Conservation (phyloP, 2,113 vertebrate genomes). For the mouse (Mus musculus) region DNA sequence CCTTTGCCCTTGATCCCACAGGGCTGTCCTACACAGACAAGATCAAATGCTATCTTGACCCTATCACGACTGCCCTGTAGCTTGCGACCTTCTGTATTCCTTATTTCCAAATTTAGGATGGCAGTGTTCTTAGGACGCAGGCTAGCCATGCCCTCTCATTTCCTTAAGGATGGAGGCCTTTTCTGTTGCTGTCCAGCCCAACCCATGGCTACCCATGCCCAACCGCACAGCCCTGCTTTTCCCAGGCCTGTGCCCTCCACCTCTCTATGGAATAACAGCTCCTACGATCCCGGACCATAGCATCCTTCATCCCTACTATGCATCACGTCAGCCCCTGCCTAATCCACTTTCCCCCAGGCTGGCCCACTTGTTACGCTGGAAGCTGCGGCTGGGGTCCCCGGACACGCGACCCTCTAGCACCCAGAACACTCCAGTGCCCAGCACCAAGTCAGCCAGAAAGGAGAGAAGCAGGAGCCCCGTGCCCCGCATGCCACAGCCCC, state of each 20-base stretch:
- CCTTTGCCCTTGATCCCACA: neutral
- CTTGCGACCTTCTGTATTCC: neutral
- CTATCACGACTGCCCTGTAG: accelerated
- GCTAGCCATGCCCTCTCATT: no score
- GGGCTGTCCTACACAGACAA: neutral
- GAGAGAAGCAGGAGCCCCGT: slow-evolving; percentile 86
- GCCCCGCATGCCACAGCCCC: slow-evolving; percentile 72
- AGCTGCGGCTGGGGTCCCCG: slow-evolving; percentile 39
- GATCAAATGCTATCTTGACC: neutral
- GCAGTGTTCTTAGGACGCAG: no score
- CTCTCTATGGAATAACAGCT: neutral
- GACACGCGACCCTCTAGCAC: slow-evolving; percentile 88
- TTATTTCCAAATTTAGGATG: neutral
- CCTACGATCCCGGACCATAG: accelerated
- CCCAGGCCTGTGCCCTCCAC: neutral
- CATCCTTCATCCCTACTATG: neutral
- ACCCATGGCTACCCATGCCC: accelerated
- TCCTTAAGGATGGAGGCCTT: neutral
- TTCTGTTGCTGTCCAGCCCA: neutral
- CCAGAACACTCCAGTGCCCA: slow-evolving; percentile 91
- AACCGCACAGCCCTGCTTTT: accelerated
- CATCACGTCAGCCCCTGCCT: accelerated
- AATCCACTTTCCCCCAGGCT: neutral
- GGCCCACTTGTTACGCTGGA: slow-evolving; percentile 80
- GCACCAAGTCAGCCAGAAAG: slow-evolving; percentile 90